Conservation (phyloP, 2,797 vertebrate genomes). For the Malurus splendens region DNA sequence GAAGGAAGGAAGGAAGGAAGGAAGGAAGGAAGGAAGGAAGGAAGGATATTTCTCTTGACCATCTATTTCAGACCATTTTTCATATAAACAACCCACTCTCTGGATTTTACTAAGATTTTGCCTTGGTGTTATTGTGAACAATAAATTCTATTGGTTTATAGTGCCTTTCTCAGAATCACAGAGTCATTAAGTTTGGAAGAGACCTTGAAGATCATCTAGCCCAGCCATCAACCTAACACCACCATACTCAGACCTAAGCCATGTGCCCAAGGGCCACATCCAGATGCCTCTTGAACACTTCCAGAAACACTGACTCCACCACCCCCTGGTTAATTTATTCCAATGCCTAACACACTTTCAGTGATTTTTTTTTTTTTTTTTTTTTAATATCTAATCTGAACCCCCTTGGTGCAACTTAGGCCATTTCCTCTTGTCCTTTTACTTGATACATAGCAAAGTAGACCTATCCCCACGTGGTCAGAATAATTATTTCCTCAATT, state of each 20-base stretch:
- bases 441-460: background rate
- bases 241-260: background rate
- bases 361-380: background rate
- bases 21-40: fast-evolving
- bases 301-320: background rate
- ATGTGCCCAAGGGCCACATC: too few relatives aligned
- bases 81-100: background rate
- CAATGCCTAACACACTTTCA: background rate
- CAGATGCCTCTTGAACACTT: background rate
- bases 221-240: background rate
- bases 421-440: background rate
- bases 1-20: fast-evolving
- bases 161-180: background rate
- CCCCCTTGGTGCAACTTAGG: background rate
- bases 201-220: background rate
- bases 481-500: background rate
- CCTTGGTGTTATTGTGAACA: background rate
- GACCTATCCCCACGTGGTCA: background rate
- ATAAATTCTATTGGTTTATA: background rate
- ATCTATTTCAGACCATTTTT: background rate
- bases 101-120: background rate
- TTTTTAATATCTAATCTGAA: background rate
- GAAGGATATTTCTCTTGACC: background rate
- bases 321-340: fast-evolving
- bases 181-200: background rate